A percentile compares a stretch with the other conserved stretches of the same genome.
Evolutionary conservation across 2,888 invertebrate genomes (phyloP).

Genomic region (Drosophila pseudotakahashii): DNA sequence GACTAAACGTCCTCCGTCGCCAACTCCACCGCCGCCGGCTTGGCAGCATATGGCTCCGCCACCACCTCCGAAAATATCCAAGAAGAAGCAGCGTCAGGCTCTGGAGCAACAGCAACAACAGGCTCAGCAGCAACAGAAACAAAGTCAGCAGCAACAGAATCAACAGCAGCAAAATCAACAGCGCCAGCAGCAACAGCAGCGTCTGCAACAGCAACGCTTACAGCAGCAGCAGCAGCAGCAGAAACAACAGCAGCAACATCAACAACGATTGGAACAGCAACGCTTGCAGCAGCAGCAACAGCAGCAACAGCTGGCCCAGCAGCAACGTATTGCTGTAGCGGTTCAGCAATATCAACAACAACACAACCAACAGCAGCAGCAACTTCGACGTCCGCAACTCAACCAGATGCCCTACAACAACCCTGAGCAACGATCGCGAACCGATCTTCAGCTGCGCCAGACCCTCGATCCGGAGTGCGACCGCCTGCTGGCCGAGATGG

Average conservation of each 20-base stretch:
- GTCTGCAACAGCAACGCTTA: conserved; percentile 1
- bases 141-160: conserved; percentile 11
- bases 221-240: not conserved
- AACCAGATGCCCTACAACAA: conserved; percentile 55
- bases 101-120: not conserved
- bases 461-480: conserved; percentile 51
- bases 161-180: conserved; percentile 1
- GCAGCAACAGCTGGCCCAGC: conserved; percentile 12
- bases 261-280: not conserved
- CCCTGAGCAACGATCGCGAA: conserved; percentile 46
- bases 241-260: conserved; percentile 8
- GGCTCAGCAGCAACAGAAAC: conserved; percentile 13
- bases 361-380: conserved; percentile 2
- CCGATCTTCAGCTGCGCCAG: conserved; percentile 46
- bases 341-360: conserved; percentile 1
- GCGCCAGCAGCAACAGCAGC: not conserved
- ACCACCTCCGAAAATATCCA: conserved; percentile 26
- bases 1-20: conserved; percentile 20
- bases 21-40: conserved; percentile 45
- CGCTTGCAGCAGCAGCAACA: conserved; percentile 5
- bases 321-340: not conserved
- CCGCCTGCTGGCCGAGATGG: conserved; percentile 62
- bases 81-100: conserved; percentile 21
- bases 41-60: conserved; percentile 52
- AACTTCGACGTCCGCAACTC: conserved; percentile 19